Percentiles rank a stretch among this genome's conserved stretches.
Conservation (phyloP, 92 coral and sea anemone species). For the Hydrozoanthus gracilis region DNA sequence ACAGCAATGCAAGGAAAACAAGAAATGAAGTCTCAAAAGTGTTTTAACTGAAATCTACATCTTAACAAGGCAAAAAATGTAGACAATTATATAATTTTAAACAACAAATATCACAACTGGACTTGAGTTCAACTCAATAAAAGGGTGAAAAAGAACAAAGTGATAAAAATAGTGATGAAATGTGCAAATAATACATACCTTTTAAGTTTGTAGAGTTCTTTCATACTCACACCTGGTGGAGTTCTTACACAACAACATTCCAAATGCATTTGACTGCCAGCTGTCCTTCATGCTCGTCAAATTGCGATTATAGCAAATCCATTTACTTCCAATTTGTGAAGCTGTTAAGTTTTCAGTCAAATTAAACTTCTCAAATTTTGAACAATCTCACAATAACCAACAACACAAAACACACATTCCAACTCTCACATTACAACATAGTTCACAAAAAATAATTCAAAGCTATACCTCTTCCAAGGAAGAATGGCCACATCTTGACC, state of each 20-base stretch:
- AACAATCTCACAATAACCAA: constrained; percentile 6
- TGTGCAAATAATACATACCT: constrained; percentile 26
- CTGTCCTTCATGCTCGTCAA: constrained; percentile 25
- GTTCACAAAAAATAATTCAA: constrained; percentile 42
- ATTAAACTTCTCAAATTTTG: constrained; percentile 39
- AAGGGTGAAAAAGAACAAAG: background rate
- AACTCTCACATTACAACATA: constrained; percentile 29
- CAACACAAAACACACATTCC: background rate
- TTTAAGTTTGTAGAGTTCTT: background rate
- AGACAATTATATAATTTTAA: too few species aligned
- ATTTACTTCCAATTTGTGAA: constrained; percentile 43
- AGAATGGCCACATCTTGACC: constrained; percentile 35
- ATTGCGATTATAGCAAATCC: constrained; percentile 44
- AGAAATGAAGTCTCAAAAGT: too few species aligned
- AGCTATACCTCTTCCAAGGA: constrained; percentile 52
- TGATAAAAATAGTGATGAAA: background rate
- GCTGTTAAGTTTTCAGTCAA: constrained; percentile 52
- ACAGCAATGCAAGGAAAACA: too few species aligned
- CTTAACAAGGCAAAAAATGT: too few species aligned
- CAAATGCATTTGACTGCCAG: background rate
- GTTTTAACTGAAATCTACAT: too few species aligned
- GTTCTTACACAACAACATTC: background rate
- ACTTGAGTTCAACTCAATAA: background rate
- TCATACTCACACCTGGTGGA: constrained; percentile 29
- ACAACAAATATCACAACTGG: too few species aligned